A percentile compares a stretch with the other conserved stretches of the same genome.
phyloP scores from a whole-genome alignment of 2,888 invertebrate genomes.

The Caenorhabditis sp. region DNA sequence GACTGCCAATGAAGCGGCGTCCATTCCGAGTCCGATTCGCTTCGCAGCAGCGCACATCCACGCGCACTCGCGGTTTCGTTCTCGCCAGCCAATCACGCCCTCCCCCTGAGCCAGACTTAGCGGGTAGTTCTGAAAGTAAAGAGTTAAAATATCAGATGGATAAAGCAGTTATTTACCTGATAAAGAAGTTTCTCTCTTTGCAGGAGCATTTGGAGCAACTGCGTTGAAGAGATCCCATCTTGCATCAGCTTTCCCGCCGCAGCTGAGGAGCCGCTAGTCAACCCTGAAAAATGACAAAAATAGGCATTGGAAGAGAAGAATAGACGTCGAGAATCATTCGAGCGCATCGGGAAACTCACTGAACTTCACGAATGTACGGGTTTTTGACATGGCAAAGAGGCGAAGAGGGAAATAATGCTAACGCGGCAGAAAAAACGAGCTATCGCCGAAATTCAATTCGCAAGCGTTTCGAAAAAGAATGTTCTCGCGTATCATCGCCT shows the following conservation, averaged over 20 bases:
- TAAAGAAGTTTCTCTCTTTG: slow-evolving; percentile 58
- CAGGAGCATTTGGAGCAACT: slow-evolving; percentile 58
- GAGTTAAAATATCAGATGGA: not conserved
- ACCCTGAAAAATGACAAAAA: slow-evolving; percentile 46
- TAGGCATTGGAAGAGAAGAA: slow-evolving; percentile 4
- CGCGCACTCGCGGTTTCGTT: slow-evolving; percentile 63
- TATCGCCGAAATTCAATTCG: slow-evolving; percentile 8
- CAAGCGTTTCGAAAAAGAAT: slow-evolving; percentile 41
- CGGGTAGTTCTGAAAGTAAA: slow-evolving; percentile 47
- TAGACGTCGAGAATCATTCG: slow-evolving; percentile 1
- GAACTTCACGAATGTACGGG: slow-evolving; percentile 38
- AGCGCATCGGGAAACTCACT: slow-evolving; percentile 24
- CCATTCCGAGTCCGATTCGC: slow-evolving; percentile 60
- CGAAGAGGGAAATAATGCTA: slow-evolving; percentile 18
- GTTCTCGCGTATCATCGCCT: slow-evolving; percentile 24
- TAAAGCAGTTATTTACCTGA: slow-evolving; percentile 42
- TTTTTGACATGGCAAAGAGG: not conserved
- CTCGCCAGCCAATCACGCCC: slow-evolving; percentile 62
- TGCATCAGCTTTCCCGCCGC: slow-evolving; percentile 62
- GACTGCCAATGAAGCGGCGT: slow-evolving; percentile 56
- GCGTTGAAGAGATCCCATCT: slow-evolving; percentile 59
- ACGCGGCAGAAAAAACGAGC: slow-evolving; percentile 6
- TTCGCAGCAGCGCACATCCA: slow-evolving; percentile 58
- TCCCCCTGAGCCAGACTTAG: slow-evolving; percentile 55
- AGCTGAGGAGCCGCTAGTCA: slow-evolving; percentile 60